Evolutionary conservation across 2,113 vertebrate genomes (phyloP), one percentile per base, ranked within the genome.

Genomic region (Edolisoma coerulescens): DNA sequence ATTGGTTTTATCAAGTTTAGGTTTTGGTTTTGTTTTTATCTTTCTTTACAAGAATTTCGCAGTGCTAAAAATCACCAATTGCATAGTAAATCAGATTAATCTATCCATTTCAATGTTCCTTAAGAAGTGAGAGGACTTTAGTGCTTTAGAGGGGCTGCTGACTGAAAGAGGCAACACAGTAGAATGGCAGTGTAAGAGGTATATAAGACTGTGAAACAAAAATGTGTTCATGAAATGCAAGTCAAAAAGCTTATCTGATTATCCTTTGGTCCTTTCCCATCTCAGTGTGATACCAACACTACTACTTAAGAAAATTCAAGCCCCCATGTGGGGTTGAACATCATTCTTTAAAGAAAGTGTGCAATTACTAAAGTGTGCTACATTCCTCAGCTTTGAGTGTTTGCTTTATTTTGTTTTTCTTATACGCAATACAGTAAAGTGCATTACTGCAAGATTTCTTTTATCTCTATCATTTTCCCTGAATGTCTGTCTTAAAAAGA

Each of bases 251-350:
- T 75, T 64, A 30, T 50, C 19, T 71, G 53, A 6, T 9, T 85
- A 18, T 52, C 14, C 4, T 52, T 50, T 60, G 8, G 49, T 24
- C 10, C 9, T 61, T 76, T 42, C 16, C 13, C 53, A 24, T 22
- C 28, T 88, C 76, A 53, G 22, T 52, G 21, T 26, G 6, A 42
- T 59, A 35, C 8, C 10, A 87, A 27, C 3, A 14, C 4, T 56
- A 45, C 24, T 35, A 7, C 10, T 79, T 9, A 19, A 67, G 27
- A 4, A 49, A 77, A 82, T 61, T 63, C 67, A 71, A 19, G 1
- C 3, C 6, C 3, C 18, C n/a, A 4, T 68, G 49, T 64, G 6
- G 3, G 1, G 2, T 3, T 54, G 44, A 76, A 37, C 4, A 49
- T 11, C 1, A 11, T 56, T 87, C 14, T 87, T 35, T 30, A 33